phyloP scores from a whole-genome alignment of 2,888 invertebrate genomes.

The Eupithecia centaureata region DNA sequence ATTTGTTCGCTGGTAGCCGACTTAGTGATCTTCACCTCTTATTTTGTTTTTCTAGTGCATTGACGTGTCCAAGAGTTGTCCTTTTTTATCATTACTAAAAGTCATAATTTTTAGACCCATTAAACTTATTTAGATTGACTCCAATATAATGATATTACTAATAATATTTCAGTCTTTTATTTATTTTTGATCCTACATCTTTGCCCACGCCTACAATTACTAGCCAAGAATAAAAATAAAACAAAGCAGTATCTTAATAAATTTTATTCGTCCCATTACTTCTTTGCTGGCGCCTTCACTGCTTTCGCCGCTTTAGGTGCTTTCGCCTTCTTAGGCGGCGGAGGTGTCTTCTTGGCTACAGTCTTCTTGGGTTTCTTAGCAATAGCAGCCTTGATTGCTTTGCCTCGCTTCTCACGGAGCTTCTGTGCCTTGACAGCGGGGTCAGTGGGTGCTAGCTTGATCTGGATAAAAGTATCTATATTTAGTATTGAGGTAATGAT shows the following conservation, averaged over 20 bases:
- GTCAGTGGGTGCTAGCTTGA: constrained; percentile 73
- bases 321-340: constrained; percentile 64
- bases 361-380: constrained; percentile 83
- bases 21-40: too few species aligned
- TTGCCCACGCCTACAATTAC: too few species aligned
- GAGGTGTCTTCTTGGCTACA: constrained; percentile 74
- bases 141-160: too few species aligned
- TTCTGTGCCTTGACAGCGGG: constrained; percentile 79
- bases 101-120: too few species aligned
- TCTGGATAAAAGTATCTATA: constrained; percentile 58
- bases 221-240: constrained; percentile 10
- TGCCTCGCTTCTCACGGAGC: constrained; percentile 78
- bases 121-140: too few species aligned
- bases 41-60: too few species aligned
- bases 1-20: too few species aligned
- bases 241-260: constrained; percentile 35
- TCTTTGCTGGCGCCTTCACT: constrained; percentile 31
- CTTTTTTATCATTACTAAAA: too few species aligned
- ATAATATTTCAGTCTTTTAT: too few species aligned
- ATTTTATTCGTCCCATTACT: constrained; percentile 44
- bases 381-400: constrained; percentile 78
- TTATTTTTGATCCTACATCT: too few species aligned
- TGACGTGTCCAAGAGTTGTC: too few species aligned
- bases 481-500: neutral
- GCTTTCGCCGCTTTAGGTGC: constrained; percentile 4